Evolutionary conservation across 2,797 vertebrate species (phyloP).

Genomic region (Bryconaethiops microstoma): DNA sequence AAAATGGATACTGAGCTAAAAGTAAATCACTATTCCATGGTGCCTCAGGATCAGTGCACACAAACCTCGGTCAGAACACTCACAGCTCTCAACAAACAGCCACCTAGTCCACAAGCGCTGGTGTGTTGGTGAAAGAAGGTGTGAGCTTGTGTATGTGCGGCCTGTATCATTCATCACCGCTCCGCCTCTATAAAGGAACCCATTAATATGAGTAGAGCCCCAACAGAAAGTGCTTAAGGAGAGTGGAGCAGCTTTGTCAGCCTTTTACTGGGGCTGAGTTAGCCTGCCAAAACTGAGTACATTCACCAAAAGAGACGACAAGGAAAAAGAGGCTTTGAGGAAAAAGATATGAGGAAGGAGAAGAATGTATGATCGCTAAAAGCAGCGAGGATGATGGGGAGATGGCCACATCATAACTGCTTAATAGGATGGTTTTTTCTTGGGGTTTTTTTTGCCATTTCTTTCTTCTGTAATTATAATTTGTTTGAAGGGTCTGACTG

Average conservation of each 20-base stretch:
- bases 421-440: background rate
- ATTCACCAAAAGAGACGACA: background rate
- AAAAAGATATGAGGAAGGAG: background rate
- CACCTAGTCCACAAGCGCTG: background rate
- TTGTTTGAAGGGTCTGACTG: too few species aligned
- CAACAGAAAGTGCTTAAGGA: constrained; percentile 46
- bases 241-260: constrained; percentile 40
- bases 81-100: background rate
- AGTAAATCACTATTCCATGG: background rate
- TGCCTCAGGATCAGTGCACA: constrained; percentile 4
- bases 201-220: constrained; percentile 45
- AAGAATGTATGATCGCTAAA: background rate
- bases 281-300: background rate
- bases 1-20: background rate
- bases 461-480: background rate
- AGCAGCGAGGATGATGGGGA: background rate
- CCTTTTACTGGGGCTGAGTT: constrained; percentile 19
- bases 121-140: background rate
- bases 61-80: background rate
- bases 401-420: background rate
- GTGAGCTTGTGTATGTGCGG: constrained; percentile 9
- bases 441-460: too few species aligned
- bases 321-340: constrained; percentile 15
- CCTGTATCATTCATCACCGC: constrained; percentile 32
- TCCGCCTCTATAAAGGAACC: constrained; percentile 38